Evolutionary conservation across 1,140 invertebrate species (phyloP).

Genomic region (Brachionus manjavacas): DNA sequence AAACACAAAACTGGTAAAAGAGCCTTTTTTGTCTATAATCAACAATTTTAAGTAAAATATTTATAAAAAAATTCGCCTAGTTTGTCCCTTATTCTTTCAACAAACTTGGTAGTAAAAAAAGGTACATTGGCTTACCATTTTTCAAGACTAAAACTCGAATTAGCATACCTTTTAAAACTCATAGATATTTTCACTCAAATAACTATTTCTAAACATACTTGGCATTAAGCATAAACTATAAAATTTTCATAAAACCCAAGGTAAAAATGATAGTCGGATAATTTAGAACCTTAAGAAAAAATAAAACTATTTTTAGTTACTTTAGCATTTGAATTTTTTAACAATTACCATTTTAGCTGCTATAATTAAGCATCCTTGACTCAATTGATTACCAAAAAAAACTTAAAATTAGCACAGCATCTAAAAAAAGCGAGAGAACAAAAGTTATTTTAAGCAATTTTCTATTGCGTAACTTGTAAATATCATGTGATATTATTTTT

Average conservation of each 20-base stretch:
- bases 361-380: background rate
- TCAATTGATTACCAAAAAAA: background rate
- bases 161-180: background rate
- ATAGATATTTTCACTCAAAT: background rate
- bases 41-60: background rate
- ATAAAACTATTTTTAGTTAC: background rate
- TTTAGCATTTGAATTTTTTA: background rate
- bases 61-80: too few species aligned
- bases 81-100: background rate
- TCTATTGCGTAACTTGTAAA: background rate
- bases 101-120: background rate
- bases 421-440: background rate
- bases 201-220: background rate
- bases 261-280: background rate
- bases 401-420: background rate
- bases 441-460: slow-evolving; percentile 21
- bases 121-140: background rate
- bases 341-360: background rate
- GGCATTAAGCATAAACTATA: background rate
- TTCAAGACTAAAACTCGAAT: background rate
- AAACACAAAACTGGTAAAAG: background rate
- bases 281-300: background rate
- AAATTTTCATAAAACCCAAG: background rate
- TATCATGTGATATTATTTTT: slow-evolving; percentile 13
- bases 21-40: too few species aligned